phyloP scores from a whole-genome alignment of 2,113 vertebrate genomes.

The Bos indicus region DNA sequence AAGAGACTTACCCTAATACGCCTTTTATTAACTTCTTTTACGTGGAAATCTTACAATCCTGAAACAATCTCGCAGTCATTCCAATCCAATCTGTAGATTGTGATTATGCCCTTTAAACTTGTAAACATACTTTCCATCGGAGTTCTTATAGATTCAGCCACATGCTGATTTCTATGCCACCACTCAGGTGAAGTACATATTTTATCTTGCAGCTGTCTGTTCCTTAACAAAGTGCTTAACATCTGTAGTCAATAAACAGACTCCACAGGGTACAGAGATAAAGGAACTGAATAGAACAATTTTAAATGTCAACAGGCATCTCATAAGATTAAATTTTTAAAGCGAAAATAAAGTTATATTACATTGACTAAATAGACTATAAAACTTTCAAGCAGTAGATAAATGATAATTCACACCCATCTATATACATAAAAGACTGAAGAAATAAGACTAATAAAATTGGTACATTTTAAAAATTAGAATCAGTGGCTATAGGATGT shows the following conservation, averaged over 20 bases:
- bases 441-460: neutral
- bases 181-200: neutral
- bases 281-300: neutral
- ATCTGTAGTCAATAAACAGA: conserved; percentile 21
- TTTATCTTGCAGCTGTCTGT: neutral
- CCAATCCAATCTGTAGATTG: neutral
- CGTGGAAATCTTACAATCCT: neutral
- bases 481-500: neutral
- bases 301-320: neutral
- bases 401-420: neutral
- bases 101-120: neutral
- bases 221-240: neutral
- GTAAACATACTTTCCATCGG: neutral
- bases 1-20: neutral
- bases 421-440: neutral
- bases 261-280: neutral
- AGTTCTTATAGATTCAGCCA: neutral
- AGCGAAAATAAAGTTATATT: neutral
- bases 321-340: conserved; percentile 21
- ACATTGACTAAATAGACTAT: neutral
- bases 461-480: neutral
- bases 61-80: neutral
- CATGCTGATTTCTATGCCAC: neutral
- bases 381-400: neutral
- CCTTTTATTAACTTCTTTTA: conserved; percentile 13